Evolutionary conservation across 53 echinoderm and acorn worm species (phyloP).

Genomic region (Luidia sarsii): DNA sequence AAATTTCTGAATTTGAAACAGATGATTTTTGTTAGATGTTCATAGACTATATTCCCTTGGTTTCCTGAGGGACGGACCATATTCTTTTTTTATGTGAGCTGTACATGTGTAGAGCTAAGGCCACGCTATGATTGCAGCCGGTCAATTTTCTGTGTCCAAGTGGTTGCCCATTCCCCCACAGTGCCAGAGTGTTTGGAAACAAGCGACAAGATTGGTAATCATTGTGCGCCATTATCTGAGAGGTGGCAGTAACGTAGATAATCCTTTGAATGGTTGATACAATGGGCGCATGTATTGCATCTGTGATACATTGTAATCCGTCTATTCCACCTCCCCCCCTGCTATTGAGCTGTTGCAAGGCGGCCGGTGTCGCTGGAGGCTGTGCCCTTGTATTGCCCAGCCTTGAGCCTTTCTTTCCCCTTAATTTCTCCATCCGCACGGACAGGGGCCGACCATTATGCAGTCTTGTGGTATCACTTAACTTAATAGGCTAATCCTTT

Average conservation of each 20-base stretch:
- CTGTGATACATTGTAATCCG: conserved; percentile 41
- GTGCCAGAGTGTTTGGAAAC: conserved; percentile 6
- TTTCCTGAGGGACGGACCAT: no score
- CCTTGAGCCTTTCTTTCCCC: conserved; percentile 16
- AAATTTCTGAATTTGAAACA: no score
- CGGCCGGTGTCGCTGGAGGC: conserved; percentile 13
- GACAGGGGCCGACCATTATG: no score
- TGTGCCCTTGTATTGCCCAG: neutral
- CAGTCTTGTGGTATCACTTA: no score
- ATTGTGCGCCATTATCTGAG: conserved; percentile 2
- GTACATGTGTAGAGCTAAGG: no score
- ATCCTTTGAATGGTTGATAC: conserved; percentile 26
- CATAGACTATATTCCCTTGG: no score
- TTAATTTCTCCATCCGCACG: conserved; percentile 17
- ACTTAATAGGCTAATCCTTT: no score
- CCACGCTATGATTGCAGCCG: no score
- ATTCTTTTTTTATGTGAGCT: no score
- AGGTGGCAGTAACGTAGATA: conserved; percentile 12
- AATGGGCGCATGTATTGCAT: conserved; percentile 26
- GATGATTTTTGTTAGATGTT: no score
- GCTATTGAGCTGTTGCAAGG: neutral
- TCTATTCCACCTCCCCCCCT: conserved; percentile 20
- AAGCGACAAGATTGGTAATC: neutral
- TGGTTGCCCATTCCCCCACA: no score
- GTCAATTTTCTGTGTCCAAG: no score